Evolutionary conservation across 2,797 vertebrate species (phyloP).

Genomic region (Lepilemur septentrionalis): DNA sequence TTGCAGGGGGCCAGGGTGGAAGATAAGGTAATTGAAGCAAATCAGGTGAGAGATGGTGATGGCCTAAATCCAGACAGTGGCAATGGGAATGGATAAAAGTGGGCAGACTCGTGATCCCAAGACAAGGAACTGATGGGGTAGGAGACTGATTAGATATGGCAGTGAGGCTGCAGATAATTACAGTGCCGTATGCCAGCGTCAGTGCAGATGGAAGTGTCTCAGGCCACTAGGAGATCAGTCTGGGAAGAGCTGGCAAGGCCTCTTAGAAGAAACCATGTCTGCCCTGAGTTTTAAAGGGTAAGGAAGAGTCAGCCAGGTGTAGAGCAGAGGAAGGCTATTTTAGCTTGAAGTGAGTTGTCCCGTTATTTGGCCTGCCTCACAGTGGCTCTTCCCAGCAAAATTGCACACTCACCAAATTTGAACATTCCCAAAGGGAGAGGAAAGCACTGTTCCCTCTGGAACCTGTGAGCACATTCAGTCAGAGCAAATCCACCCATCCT

Average conservation of each 20-base stretch:
- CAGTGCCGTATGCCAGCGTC: too few relatives aligned
- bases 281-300: not conserved
- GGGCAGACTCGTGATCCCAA: not conserved
- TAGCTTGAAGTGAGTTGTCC: not conserved
- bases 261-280: not conserved
- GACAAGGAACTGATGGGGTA: not conserved
- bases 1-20: not conserved
- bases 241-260: not conserved
- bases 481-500: not conserved
- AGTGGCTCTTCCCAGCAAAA: not conserved
- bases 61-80: not conserved
- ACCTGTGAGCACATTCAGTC: not conserved
- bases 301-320: not conserved
- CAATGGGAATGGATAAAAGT: not conserved
- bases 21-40: not conserved
- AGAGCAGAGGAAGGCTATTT: not conserved
- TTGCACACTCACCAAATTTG: not conserved
- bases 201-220: not conserved
- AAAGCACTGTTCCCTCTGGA: not conserved
- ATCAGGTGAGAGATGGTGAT: not conserved
- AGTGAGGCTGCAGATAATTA: not conserved
- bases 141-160: not conserved
- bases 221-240: not conserved
- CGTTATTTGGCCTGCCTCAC: not conserved
- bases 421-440: not conserved